Percentiles rank a stretch among this genome's conserved stretches.
Evolutionary conservation across 2,888 invertebrate species (phyloP).

Genomic region (Zaprionus bogoriensis): DNA sequence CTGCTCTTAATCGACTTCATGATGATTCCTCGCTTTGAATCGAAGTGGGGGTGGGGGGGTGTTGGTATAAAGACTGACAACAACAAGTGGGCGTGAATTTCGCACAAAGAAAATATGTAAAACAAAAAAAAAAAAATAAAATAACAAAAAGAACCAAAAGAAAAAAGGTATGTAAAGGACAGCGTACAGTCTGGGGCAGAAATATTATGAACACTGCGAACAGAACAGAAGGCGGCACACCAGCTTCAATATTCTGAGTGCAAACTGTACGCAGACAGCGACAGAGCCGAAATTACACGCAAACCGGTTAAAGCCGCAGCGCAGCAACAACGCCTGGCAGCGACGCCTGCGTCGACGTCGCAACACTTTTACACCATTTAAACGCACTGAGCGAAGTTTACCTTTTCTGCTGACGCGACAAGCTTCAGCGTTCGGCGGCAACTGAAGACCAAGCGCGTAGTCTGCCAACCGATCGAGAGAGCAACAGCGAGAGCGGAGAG

Average conservation of each 20-base stretch:
- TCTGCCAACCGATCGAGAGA: conserved; percentile 45
- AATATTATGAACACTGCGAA: conserved; percentile 15
- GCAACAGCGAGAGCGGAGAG: neutral
- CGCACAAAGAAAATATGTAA: conserved; percentile 51
- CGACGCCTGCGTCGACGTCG: neutral
- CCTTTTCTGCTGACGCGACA: conserved; percentile 58
- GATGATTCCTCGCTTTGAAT: conserved; percentile 39
- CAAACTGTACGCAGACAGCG: conserved; percentile 22
- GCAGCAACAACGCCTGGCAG: no score
- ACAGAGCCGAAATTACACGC: conserved; percentile 11
- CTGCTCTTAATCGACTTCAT: conserved; percentile 59
- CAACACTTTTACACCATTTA: no score
- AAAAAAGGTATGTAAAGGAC: neutral
- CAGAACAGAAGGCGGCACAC: neutral
- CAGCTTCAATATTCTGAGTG: conserved; percentile 13
- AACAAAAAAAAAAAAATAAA: conserved; percentile 56
- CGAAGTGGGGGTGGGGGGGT: conserved; percentile 14
- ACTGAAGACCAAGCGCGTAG: conserved; percentile 51
- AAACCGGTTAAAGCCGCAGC: conserved; percentile 44
- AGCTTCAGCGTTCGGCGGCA: conserved; percentile 60
- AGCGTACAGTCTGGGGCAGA: conserved; percentile 6
- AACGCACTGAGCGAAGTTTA: conserved; percentile 23
- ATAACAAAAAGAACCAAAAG: conserved; percentile 31
- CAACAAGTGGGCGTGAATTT: conserved; percentile 59
- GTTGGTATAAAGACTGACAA: conserved; percentile 32